phyloP scores from a whole-genome alignment of 2,888 invertebrate genomes.

The Drosophila neutralis region DNA sequence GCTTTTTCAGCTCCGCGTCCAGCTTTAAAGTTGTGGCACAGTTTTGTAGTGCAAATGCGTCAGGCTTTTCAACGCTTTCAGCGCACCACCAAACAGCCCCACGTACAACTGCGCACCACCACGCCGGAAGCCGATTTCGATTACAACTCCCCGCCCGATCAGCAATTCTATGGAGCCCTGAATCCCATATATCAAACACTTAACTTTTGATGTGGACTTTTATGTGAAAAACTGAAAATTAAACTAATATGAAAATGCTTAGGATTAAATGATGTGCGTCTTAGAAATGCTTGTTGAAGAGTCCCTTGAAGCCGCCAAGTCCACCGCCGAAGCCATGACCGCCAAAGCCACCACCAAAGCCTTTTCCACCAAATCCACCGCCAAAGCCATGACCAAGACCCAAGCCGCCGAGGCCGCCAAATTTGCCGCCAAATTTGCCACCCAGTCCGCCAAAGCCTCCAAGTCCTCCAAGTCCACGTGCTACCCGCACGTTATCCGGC shows the following conservation, averaged over 20 bases:
- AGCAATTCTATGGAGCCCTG: conserved; percentile 68
- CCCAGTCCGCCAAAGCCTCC: conserved; percentile 63
- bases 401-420: conserved; percentile 58
- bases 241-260: conserved; percentile 17
- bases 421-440: conserved; percentile 55
- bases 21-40: conserved; percentile 42
- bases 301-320: conserved; percentile 74
- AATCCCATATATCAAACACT: conserved; percentile 67
- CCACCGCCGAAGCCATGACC: conserved; percentile 50
- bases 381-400: conserved; percentile 63
- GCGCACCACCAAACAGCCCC: conserved; percentile 20
- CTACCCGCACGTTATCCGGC: conserved; percentile 50
- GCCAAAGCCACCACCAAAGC: conserved; percentile 67
- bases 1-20: conserved; percentile 19
- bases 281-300: conserved; percentile 70
- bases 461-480: conserved; percentile 69
- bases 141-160: not conserved
- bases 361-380: conserved; percentile 60
- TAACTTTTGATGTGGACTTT: conserved; percentile 32
- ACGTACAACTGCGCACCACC: conserved; percentile 23
- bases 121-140: conserved; percentile 28
- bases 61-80: conserved; percentile 30
- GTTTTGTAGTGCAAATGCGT: conserved; percentile 52
- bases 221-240: conserved; percentile 44
- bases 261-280: conserved; percentile 4